phyloP scores from a whole-genome alignment of 1,140 invertebrate species.

The Drosophila athabasca region DNA sequence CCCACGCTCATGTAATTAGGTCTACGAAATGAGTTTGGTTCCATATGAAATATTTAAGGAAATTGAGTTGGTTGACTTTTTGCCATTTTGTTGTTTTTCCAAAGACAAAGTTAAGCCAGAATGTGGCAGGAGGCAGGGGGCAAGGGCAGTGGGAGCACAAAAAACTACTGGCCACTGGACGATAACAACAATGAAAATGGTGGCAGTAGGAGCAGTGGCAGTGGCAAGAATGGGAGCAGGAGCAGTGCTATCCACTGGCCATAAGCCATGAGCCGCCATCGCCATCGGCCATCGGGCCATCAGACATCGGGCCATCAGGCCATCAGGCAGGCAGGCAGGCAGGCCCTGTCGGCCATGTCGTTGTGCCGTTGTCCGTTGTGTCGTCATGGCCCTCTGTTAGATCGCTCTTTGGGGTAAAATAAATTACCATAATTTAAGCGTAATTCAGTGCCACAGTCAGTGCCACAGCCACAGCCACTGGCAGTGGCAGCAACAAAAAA shows the following conservation, averaged over 20 bases:
- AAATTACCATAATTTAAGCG: conserved; percentile 82
- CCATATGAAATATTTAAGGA: too few relatives aligned
- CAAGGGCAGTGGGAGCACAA: too few relatives aligned
- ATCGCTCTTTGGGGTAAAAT: conserved; percentile 81
- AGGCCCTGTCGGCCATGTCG: conserved; percentile 43
- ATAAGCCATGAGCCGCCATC: conserved; percentile 10
- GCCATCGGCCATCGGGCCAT: conserved; percentile 24
- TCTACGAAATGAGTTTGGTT: too few relatives aligned
- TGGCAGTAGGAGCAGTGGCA: neutral
- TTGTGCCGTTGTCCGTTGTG: conserved; percentile 22
- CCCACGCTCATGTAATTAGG: too few relatives aligned
- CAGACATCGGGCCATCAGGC: conserved; percentile 29
- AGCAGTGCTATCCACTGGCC: conserved; percentile 16
- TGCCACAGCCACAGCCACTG: neutral
- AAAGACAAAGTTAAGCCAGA: too few relatives aligned
- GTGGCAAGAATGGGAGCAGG: too few relatives aligned
- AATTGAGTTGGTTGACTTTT: too few relatives aligned
- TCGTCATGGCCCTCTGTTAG: conserved; percentile 62
- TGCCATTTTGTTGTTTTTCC: too few relatives aligned
- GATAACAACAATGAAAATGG: conserved; percentile 18
- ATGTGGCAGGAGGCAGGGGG: too few relatives aligned
- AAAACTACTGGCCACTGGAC: neutral
- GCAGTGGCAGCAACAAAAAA: conserved; percentile 24
- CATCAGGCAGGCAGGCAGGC: conserved; percentile 11
- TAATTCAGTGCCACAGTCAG: conserved; percentile 68